A percentile compares a stretch with the other conserved stretches of the same genome.
Conservation (phyloP, 2,113 vertebrate genomes). For the Himantopus leucocephalus region DNA sequence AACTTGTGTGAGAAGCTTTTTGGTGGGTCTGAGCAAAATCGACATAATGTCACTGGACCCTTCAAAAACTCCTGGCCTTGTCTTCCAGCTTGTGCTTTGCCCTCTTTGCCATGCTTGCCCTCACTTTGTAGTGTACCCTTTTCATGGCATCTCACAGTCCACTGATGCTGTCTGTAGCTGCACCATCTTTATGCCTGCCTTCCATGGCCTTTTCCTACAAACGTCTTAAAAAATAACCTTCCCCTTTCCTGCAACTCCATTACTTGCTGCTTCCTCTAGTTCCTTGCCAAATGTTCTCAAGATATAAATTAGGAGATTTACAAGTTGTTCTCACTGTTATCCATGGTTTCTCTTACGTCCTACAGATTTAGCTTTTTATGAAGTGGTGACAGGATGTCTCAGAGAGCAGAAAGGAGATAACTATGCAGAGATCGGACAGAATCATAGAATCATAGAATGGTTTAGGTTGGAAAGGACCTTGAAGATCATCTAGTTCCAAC, state of each 20-base stretch:
- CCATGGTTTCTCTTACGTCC: background rate
- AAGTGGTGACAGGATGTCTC: background rate
- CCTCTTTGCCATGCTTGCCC: accelerated
- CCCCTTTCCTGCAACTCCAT: background rate
- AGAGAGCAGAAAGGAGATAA: background rate
- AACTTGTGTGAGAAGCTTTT: background rate
- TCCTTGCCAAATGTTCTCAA: background rate
- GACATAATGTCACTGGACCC: background rate
- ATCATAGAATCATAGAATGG: background rate
- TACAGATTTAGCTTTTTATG: background rate
- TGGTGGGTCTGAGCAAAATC: background rate
- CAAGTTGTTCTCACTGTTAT: background rate
- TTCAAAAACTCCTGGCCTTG: background rate
- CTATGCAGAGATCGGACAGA: background rate
- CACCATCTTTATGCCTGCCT: background rate
- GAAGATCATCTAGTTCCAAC: too few species aligned
- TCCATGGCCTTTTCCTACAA: background rate
- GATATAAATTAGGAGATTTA: background rate
- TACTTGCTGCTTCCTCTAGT: background rate
- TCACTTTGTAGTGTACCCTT: background rate
- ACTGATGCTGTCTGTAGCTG: background rate
- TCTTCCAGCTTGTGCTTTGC: background rate
- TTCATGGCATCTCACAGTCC: background rate
- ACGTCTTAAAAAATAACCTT: background rate
- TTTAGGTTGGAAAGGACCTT: too few species aligned